Evolutionary conservation across 2,797 vertebrate genomes (phyloP), one percentile per base, ranked within the genome.

Genomic region (Paguma larvata): DNA sequence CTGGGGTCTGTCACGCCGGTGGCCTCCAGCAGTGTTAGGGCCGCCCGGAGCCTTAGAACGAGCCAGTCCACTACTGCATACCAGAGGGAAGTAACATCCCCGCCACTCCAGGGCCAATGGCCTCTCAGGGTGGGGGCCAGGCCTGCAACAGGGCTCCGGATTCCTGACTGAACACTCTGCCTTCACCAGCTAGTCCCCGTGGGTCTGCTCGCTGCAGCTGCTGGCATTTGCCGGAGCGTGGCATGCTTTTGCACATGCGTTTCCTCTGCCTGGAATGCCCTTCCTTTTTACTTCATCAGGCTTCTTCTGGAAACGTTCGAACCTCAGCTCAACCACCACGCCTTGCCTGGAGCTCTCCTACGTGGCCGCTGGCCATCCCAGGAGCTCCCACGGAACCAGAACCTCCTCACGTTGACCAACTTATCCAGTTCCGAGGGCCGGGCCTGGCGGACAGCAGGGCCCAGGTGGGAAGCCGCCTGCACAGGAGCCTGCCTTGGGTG

Each of bases 131-230:
- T 15, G 34, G 41, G n/a, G 87, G 19, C 16, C 34, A 46, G 80
- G 44, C 56, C n/a, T 16, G 41, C 80, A 32, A 14, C 0, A 1
- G n/a, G 68, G 8, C 10, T 34, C 65, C 48, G 8, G 44, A 34
- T 51, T 86, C 67, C 80, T 0, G 2, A 68, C 3, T 0, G 1
- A 21, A 30, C 0, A 3, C 13, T 51, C 23, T 2, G 6, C 56
- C 27, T 5, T 48, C 25, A 56, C 80, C 44, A 48, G 12, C 70
- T 38, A 2, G n/a, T 23, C 62, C 51, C 32, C 7, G 14, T 0
- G 2, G 23, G 63, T 15, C 86, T 73, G 44, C 13, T n/a, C 23
- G 11, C 19, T 30, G 56, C 18, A 62, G n/a, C 75, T 1, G 15
- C 73, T n/a, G 14, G 34, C 30, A 4, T 63, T 16, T 70, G 19